Evolutionary conservation across 2,797 vertebrate genomes (phyloP), one percentile per base, ranked within the genome.

Genomic region (Aplochiton taeniatus): DNA sequence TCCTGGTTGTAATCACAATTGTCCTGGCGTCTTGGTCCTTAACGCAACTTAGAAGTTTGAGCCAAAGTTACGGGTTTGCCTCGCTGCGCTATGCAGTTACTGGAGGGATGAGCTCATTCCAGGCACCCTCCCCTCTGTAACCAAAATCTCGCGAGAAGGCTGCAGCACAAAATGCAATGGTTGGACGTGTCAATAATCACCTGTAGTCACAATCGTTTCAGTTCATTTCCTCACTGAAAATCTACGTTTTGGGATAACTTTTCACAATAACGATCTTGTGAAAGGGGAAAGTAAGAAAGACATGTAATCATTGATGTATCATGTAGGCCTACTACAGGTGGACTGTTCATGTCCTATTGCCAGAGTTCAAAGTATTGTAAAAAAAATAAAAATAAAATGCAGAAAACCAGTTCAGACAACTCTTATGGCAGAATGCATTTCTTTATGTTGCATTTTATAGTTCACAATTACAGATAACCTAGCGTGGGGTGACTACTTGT

Each of bases 31-130:
- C 65, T 66, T 63, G 61, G 45, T 63, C 68, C 10, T 65, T 69
- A 67, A 61, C 63, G 76, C 69, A 79, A 90, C 20, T 89, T 79
- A 62, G 80, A 93, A 93, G 91, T 93, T 92, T 86, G 83, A 87
- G 86, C 83, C 61, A 90, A 93, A 93, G 87, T 93, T 92, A 73
- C 66, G 70, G 78, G 66, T 84, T 83, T 69, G 86, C 82, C 85
- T 91, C 78, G 88, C 85, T 90, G 89, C 89, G 85, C 89, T 83
- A 88, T 90, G 87, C 90, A 92, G 91, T 85, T 88, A 86, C 90
- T 85, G 87, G 78, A 89, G 84, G 79, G 90, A 92, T 93, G 92
- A 93, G 90, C 85, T 93, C 92, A 93, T 90, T 77, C 68, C 80
- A 83, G 56, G n/a, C 86, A 74, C 73, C 73, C 82, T 77, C 71